Conservation (phyloP, 1,140 invertebrate genomes). For the Tyrophagus putrescentiae region DNA sequence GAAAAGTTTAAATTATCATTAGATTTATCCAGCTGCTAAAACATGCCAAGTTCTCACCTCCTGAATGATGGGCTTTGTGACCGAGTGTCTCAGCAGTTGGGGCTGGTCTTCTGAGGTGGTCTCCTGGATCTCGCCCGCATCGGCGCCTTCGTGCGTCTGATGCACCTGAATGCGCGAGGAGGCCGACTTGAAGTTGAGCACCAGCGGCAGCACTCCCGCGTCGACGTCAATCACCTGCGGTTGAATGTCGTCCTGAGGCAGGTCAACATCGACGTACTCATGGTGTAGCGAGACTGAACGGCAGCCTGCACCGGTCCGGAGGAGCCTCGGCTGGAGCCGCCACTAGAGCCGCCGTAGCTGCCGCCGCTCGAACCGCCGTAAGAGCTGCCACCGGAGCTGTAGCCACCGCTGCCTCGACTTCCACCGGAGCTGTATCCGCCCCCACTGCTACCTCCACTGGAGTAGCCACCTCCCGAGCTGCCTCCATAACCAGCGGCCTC, state of each 20-base stretch:
- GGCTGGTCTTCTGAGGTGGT: slow-evolving; percentile 14
- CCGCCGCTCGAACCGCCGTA: slow-evolving; percentile 4
- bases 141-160: slow-evolving; percentile 12
- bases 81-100: not conserved
- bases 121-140: slow-evolving; percentile 9
- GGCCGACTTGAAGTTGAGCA: slow-evolving; percentile 13
- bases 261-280: slow-evolving; percentile 17
- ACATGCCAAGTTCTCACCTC: no score
- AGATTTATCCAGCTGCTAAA: not conserved
- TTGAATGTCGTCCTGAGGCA: slow-evolving; percentile 11
- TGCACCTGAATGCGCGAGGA: slow-evolving; percentile 13
- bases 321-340: not conserved
- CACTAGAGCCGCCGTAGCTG: not conserved
- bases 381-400: not conserved
- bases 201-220: slow-evolving; percentile 6
- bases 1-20: not conserved
- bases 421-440: not conserved
- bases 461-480: not conserved
- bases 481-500: slow-evolving; percentile 9
- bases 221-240: slow-evolving; percentile 16
- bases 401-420: not conserved
- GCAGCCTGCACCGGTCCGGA: slow-evolving; percentile 5
- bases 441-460: not conserved
- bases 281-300: not conserved
- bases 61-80: slow-evolving; percentile 10